Conservation (phyloP, 2,113 vertebrate species). For the Pedetes capensis region DNA sequence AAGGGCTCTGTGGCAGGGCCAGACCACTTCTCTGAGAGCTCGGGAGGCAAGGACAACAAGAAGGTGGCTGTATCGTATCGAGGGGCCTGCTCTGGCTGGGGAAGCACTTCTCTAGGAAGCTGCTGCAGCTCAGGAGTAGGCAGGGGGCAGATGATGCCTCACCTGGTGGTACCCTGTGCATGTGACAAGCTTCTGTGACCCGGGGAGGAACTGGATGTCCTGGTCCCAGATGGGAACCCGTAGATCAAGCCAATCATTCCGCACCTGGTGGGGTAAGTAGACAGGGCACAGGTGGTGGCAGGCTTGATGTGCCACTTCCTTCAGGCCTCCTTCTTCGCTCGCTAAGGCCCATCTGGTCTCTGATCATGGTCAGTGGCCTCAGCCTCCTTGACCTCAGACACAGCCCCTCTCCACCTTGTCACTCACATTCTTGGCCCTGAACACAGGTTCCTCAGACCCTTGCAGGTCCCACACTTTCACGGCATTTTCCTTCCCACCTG, state of each 20-base stretch:
- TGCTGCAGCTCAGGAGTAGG: not conserved
- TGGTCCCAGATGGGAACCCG: slow-evolving; percentile 89
- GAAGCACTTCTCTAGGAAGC: not conserved
- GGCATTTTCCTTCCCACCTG: slow-evolving; percentile 90
- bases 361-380: not conserved
- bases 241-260: slow-evolving; percentile 91
- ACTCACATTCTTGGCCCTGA: slow-evolving; percentile 90
- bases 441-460: slow-evolving; percentile 83
- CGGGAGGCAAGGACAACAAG: not conserved
- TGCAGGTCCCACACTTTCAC: slow-evolving; percentile 94
- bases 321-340: not conserved
- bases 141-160: not conserved
- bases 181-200: slow-evolving; percentile 89
- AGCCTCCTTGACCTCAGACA: not conserved
- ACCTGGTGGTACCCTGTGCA: slow-evolving; percentile 92
- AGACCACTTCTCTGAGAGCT: not conserved
- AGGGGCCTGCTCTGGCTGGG: not conserved
- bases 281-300: not conserved
- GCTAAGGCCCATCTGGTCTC: not conserved
- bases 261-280: slow-evolving; percentile 75
- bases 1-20: not conserved
- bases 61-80: not conserved
- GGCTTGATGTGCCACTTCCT: not conserved
- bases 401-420: not conserved
- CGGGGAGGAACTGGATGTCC: slow-evolving; percentile 91